Conservation (phyloP, 2,113 vertebrate genomes). For the Heterochromis multidens region DNA sequence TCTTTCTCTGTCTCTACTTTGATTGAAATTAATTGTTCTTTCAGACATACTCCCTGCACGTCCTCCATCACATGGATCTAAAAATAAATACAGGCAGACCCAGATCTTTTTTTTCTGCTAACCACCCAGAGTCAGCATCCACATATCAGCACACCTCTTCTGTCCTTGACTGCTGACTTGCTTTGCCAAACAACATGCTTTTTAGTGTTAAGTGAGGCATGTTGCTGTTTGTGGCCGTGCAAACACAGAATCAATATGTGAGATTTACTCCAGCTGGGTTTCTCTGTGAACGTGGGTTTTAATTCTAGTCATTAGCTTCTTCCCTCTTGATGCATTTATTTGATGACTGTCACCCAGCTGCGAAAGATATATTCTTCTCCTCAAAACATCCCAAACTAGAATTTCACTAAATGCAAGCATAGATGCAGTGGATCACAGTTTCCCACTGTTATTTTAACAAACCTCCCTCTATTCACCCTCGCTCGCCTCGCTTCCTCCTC, state of each 20-base stretch:
- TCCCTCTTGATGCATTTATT: background rate
- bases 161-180: background rate
- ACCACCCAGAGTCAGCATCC: background rate
- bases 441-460: slow-evolving; percentile 47
- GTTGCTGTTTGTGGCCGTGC: slow-evolving; percentile 7
- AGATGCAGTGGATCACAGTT: background rate
- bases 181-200: background rate
- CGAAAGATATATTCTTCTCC: background rate
- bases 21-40: slow-evolving; percentile 15
- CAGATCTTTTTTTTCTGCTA: background rate
- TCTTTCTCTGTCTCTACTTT: background rate
- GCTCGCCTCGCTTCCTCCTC: slow-evolving; percentile 36
- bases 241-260: slow-evolving; percentile 28
- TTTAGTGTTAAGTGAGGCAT: slow-evolving; percentile 10
- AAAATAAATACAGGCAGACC: slow-evolving; percentile 26
- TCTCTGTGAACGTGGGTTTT: background rate
- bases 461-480: slow-evolving; percentile 32
- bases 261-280: slow-evolving; percentile 2
- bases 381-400: background rate
- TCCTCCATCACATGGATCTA: slow-evolving; percentile 22
- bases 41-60: slow-evolving; percentile 11
- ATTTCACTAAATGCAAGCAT: background rate
- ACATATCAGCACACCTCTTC: background rate
- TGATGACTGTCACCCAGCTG: background rate
- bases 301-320: background rate